A percentile compares a stretch with the other conserved stretches of the same genome.
These are phyloP conservation scores for Diarsia dahlii DNA, from an alignment of 2,888 invertebrate genomes.

Conservation along the genomic window DNA sequence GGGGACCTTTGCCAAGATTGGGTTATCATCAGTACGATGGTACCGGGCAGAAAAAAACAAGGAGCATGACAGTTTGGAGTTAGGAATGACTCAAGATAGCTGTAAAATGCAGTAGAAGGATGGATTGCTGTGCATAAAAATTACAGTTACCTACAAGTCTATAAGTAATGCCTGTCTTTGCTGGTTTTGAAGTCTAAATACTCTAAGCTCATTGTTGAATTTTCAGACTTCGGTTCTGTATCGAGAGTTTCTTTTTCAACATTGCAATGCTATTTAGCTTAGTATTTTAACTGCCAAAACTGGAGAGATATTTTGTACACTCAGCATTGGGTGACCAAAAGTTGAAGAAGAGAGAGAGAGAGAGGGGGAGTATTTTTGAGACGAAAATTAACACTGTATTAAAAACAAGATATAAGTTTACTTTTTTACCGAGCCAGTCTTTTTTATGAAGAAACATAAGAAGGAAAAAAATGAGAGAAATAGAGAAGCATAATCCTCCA, in stretches of 20 bases:
- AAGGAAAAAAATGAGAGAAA: not conserved
- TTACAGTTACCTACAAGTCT: not conserved
- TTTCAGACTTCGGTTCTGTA: not conserved
- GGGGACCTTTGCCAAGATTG: constrained; percentile 25
- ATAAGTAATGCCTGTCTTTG: not conserved
- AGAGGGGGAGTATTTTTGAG: not conserved
- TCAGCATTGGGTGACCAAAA: no score
- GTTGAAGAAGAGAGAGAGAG: no score
- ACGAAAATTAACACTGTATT: not conserved
- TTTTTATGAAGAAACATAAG: not conserved
- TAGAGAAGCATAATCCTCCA: not conserved
- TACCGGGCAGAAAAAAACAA: not conserved
- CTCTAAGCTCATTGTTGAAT: not conserved
- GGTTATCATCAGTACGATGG: not conserved
- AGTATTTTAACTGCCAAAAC: not conserved
- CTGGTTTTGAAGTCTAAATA: not conserved
- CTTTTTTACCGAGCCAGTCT: not conserved
- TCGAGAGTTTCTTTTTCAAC: no score
- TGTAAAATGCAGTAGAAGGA: not conserved
- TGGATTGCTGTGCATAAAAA: no score
- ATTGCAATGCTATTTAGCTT: accelerated
- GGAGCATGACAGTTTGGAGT: not conserved
- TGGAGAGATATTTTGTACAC: no score
- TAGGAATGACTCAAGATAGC: not conserved
- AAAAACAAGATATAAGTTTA: not conserved